phyloP scores from a whole-genome alignment of 2,797 vertebrate species.

The Novumbra hubbsi region DNA sequence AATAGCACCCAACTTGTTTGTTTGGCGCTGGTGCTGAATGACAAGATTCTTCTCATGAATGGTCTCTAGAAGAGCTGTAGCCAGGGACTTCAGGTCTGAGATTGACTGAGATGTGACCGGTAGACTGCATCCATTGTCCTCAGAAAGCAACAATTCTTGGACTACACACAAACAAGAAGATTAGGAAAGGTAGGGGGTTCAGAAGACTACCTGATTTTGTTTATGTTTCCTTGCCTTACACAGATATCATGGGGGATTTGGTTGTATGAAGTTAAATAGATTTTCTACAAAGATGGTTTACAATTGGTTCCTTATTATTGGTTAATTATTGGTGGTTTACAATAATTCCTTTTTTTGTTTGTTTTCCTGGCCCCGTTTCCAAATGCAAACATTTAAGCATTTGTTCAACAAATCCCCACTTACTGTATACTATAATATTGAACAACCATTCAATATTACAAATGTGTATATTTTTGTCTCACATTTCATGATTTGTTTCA shows the following conservation, averaged over 20 bases:
- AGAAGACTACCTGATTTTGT: background rate
- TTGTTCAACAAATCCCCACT: too few species aligned
- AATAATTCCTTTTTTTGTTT: too few species aligned
- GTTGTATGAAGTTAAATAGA: too few species aligned
- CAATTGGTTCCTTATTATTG: too few species aligned
- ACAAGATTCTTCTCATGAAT: slow-evolving; percentile 99
- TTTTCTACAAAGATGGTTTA: too few species aligned
- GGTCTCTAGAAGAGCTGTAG: slow-evolving; percentile 93
- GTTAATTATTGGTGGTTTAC: too few species aligned
- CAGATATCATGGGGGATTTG: background rate
- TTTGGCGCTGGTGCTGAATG: slow-evolving; percentile 96
- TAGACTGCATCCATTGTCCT: slow-evolving; percentile 92
- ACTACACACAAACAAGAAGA: slow-evolving; percentile 51
- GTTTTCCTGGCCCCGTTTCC: too few species aligned
- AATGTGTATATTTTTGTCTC: too few species aligned
- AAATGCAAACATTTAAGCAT: too few species aligned
- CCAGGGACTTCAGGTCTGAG: slow-evolving; percentile 95
- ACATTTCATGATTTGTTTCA: too few species aligned
- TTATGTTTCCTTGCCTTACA: background rate
- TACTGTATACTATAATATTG: too few species aligned
- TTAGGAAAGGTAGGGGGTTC: background rate
- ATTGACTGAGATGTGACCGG: slow-evolving; percentile 96
- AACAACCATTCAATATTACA: too few species aligned
- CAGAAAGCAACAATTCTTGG: slow-evolving; percentile 82
- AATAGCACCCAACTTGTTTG: slow-evolving; percentile 84